Evolutionary conservation across 2,113 vertebrate species (phyloP), one percentile per base, ranked within the genome.

Genomic region (Equus quagga): DNA sequence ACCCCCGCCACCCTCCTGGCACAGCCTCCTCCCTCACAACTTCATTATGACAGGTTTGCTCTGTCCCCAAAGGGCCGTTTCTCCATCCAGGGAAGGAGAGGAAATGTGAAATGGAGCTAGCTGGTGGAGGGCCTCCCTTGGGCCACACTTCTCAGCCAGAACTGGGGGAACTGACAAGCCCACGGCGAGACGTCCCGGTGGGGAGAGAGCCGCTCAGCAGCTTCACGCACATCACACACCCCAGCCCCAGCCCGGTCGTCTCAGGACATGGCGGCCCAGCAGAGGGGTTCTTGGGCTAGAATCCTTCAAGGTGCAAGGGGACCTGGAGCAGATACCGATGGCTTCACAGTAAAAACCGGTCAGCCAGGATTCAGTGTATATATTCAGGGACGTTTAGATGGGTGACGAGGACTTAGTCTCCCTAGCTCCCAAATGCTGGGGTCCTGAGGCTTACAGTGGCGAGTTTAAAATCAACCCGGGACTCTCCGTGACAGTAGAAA

Each of bases 231-330:
- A 41, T 97, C 97, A 97, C 26, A 36, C 92, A 64, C 87, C 51
- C 0, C 19, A 79, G 89, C 96, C 93, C 54, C 79, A 83, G 24
- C 65, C 3, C 3, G 73, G 96, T 95, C 87, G 73, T 94, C 94
- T 33, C 6, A 6, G 96, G 83, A 76, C 97, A 97, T n/a, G 80
- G 89, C 94, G 96, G 98, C 98, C 79, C 96, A 89, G 96, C 96
- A 97, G 96, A 98, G 95, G 94, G 92, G 67, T 91, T 97, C 96
- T 75, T 88, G 83, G 96, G 96, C 95, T 94, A 95, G 98, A 98
- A 23, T 28, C 94, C 80, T 49, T 65, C 18, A n/a, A 56, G 78
- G 76, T 67, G 75, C 67, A 90, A 60, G 67, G 95, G 85, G 36
- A 86, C 81, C 51, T 69, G 69, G 2, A 84, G 49, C 75, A 85